Conservation (phyloP, 2,113 vertebrate genomes). For the Camelus bactrianus region DNA sequence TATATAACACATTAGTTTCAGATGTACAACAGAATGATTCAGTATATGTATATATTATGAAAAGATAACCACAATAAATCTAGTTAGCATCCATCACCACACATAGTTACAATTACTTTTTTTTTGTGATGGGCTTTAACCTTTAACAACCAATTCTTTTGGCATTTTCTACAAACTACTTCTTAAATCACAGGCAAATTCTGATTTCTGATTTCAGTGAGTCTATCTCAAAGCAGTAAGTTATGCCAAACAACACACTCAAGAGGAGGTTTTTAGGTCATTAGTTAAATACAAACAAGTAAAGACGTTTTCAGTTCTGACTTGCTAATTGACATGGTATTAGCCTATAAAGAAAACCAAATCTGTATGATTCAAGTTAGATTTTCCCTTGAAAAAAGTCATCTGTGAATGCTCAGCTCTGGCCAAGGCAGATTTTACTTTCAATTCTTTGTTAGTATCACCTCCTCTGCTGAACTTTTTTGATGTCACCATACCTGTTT, state of each 20-base stretch:
- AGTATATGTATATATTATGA: neutral
- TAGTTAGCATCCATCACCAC: neutral
- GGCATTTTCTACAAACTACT: neutral
- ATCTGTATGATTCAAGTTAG: neutral
- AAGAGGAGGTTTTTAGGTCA: neutral
- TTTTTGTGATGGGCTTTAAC: neutral
- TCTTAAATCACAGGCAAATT: neutral
- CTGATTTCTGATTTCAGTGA: neutral
- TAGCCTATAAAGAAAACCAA: neutral
- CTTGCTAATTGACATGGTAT: neutral
- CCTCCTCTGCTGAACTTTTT: neutral
- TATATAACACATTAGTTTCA: neutral
- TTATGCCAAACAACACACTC: neutral
- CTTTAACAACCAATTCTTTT: neutral
- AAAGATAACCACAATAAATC: neutral
- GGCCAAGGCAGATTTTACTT: neutral
- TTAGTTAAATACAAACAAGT: neutral
- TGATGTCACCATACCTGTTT: neutral
- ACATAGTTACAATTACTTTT: neutral
- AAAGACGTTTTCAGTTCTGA: neutral
- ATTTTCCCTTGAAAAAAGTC: neutral
- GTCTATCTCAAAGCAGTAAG: neutral
- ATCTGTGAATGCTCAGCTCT: neutral
- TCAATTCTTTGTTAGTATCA: constrained; percentile 26
- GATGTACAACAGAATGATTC: neutral